Base-by-base conservation (phyloP, 2,888 invertebrate genomes). In the Schizaphis graminum region DNA sequence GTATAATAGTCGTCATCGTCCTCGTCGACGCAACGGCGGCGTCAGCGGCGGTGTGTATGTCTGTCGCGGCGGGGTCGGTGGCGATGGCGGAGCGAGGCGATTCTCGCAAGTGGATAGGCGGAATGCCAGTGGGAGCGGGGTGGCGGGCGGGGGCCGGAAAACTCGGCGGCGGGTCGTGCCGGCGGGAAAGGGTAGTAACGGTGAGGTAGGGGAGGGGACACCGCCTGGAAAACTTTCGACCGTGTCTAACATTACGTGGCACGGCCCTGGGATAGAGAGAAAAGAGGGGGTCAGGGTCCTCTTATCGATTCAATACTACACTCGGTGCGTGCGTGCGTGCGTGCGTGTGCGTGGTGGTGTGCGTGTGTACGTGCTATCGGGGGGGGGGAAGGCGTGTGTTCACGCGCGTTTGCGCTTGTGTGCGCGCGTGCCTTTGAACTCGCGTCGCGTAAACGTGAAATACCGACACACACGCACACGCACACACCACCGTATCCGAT, bases 221-320 rank as follows among this genome's bases (percentile, higher is more conserved):
- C 88, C 61, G 67, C 61, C 89, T 61, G 93, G 84, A 93, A 93
- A 93, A 93, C 93, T 93, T 93, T 92, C 92, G 92, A 88, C 92
- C 88, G 92, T 84, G 89, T 93, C 93, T 89, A 57, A 93, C 93
- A 47, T 90, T 93, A 93, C 89, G 84, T 56, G 61, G 41, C 89
- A 57, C 26, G 89, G 56, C 28, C 56, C 67, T 26, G 21, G 77
- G 57, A 91, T 35, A 77, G 89, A 77, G 89, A 53, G 90, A 61
- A 89, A 61, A 61, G 53, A 84, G 89, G 44, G 87, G 87, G 87
- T 67, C 87, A 67, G 92, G 87, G 87, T 88, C 87, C 93, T 89
- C 93, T 93, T 93, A 93, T 93, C 93, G 93, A 93, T 93, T 93
- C 90, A 53, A 93, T 90, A 90, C 85, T 61, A 57, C 77, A 56